Evolutionary conservation across 2,888 invertebrate genomes (phyloP).

Genomic region (Mayetiola destructor): DNA sequence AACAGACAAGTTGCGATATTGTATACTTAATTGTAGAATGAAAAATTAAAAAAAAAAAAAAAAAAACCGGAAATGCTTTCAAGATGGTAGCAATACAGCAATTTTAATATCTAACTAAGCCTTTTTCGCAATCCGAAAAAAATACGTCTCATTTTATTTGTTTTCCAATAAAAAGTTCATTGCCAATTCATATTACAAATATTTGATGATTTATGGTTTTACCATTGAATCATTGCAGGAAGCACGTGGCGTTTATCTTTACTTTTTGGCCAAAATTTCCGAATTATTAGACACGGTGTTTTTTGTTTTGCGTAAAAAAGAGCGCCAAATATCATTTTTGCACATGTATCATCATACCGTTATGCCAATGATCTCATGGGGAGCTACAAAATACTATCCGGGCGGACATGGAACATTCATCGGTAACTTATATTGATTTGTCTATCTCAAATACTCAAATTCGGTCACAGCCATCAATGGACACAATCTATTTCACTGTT

Average conservation of each 20-base stretch:
- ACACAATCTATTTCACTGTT: not conserved
- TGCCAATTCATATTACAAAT: too few relatives aligned
- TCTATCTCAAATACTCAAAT: not conserved
- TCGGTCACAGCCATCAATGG: not conserved
- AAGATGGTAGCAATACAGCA: too few relatives aligned
- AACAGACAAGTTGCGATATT: too few relatives aligned
- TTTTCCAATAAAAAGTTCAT: too few relatives aligned
- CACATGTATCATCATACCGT: slow-evolving; percentile 90
- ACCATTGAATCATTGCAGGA: too few relatives aligned
- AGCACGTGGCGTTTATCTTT: slow-evolving; percentile 63
- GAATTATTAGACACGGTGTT: slow-evolving; percentile 86
- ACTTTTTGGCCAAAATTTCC: slow-evolving; percentile 77
- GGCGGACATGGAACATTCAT: slow-evolving; percentile 87
- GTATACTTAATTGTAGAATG: too few relatives aligned
- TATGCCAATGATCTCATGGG: slow-evolving; percentile 91
- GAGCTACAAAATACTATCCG: slow-evolving; percentile 71
- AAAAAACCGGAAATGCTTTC: too few relatives aligned
- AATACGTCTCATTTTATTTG: too few relatives aligned
- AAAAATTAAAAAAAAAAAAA: too few relatives aligned
- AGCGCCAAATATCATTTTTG: slow-evolving; percentile 74
- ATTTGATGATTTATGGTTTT: too few relatives aligned
- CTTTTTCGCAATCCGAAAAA: too few relatives aligned
- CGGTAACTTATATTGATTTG: slow-evolving; percentile 21
- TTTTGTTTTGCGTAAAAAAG: slow-evolving; percentile 84
- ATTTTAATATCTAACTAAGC: too few relatives aligned